Base-by-base conservation (phyloP, 2,797 vertebrate species). In the Meriones psammophilus region DNA sequence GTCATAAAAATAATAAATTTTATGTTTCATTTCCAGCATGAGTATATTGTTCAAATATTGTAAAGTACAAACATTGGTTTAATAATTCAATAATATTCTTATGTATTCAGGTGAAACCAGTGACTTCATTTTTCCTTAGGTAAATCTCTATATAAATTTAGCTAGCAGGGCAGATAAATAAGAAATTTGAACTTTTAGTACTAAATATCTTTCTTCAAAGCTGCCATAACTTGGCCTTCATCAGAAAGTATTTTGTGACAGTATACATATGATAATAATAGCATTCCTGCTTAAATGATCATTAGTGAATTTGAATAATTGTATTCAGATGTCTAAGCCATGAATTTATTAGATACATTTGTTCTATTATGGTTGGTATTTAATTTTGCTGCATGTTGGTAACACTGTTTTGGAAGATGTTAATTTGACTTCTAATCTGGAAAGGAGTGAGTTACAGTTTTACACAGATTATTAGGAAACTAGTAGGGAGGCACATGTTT, bases 381-480 rank as follows among this genome's bases (percentile, higher is more conserved):
- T n/a, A 96, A 95, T 91, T 97, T 96, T 96, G 69, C 80, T 97
- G 54, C 69, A 79, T 89, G 30, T 77, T 95, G 66, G 74, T 85
- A 89, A 91, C 66, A 42, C 4, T 68, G 79, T 0, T 93, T 92
- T 83, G 33, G 8, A 92, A 93, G 73, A 30, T 87, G 54, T 89
- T 91, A 94, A 92, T 62, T 84, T 76, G 74, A 94, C 96, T 97
- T 81, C 39, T 90, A 3, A 15, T 96, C 92, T 79, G 64, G 12
- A 84, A 30, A 94, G 30, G 22, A 94, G 36, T 96, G 58, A 96
- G 96, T 96, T 92, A 46, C n/a, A 83, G 93, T 92, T 92, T 78
- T 81, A 62, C 24, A n/a, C 12, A 77, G 6, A 2, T 87, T 95
- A 62, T 95, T 78, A 94, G 42, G 36, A 81, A 56, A 15, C 14